Evolutionary conservation across 2,888 invertebrate species (phyloP), one percentile per base, ranked within the genome.

Genomic region (Holacanthella duospinosa): DNA sequence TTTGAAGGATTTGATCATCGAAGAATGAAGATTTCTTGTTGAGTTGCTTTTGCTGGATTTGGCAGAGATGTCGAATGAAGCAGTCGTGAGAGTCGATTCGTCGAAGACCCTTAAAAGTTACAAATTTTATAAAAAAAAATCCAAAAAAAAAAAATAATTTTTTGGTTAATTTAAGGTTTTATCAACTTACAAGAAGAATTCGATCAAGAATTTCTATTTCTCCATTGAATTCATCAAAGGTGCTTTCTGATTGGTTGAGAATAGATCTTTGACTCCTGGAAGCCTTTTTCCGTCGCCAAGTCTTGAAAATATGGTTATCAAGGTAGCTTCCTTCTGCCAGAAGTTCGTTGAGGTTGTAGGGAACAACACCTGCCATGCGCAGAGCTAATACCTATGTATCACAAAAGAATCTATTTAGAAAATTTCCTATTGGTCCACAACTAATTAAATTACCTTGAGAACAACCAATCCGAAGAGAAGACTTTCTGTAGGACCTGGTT

Each of bases 71-170:
- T n/a, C 67, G 62, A 29, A 70, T 68, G 63, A 70, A 70, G 55
- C 70, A 70, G 44, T 70, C 70, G 55, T 70, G 70, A 12, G 70
- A 68, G 43, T 70, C 70, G 36, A 70, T 70, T 25, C 70, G 43
- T 58, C 70, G 60, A 28, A 70, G 59, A 4, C 70, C 70, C 70
- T 69, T 3, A 9, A 29, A 26, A 55, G 16, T 25, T 24, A 16
- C 55, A 55, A 21, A 55, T 26, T 55, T 55, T 6, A 25, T 4
- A 25, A 55, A 55, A 26, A 25, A 55, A 55, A 53, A 55, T 24
- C 27, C 26, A 55, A 25, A 25, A 6, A 55, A 55, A 25, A 26
- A 25, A 55, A 28, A 43, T n/a, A n/a, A n/a, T n/a, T n/a, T n/a
- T n/a, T n/a, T n/a, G n/a, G n/a, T n/a, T n/a, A n/a, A n/a, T n/a